Base-by-base conservation (phyloP, 2,797 vertebrate species). In the Carcharodon carcharias region DNA sequence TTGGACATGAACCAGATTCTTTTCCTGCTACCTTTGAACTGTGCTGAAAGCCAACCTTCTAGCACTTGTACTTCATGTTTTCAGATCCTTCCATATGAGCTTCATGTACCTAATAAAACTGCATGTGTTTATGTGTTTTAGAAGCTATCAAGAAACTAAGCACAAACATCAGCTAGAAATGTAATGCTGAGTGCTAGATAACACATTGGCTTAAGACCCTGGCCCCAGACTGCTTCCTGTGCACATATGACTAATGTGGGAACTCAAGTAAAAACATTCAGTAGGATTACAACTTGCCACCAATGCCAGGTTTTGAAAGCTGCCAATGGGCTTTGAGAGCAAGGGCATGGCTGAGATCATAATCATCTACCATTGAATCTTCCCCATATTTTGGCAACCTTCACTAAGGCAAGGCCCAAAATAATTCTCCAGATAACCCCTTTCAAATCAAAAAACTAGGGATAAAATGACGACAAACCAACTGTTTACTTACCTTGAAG, bases 81-180 rank as follows among this genome's bases (percentile, higher is more conserved):
- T 67, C 63, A 93, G 91, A 65, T 93, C n/a, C 63, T 67, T 93
- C 63, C 21, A 45, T 26, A 93, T 67, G 91, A 93, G 63, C 63
- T 65, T 93, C 63, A 67, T 67, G 91, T 67, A 93, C 91, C 91
- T 93, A 45, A 93, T 93, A 93, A 93, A 93, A 67, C 91, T 93
- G 61, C 61, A 65, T 67, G 91, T 45, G 91, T 67, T 93, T 40
- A 93, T 23, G 63, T 67, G n/a, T 93, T 67, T 45, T 67, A 67
- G n/a, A 67, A 23, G n/a, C n/a, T 67, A 93, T 67, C n/a, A 58
- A 80, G 40, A 93, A 67, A 67, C 61, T 93, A 40, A 67, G n/a
- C 91, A 93, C n/a, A 67, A 67, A 67, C 58, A 8, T 93, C 63
- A 45, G 91, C 40, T 67, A 67, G n/a, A 67, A 93, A 93, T 91